Evolutionary conservation across 2,888 invertebrate genomes (phyloP), one percentile per base, ranked within the genome.

Genomic region (Pristionchus japonicus): DNA sequence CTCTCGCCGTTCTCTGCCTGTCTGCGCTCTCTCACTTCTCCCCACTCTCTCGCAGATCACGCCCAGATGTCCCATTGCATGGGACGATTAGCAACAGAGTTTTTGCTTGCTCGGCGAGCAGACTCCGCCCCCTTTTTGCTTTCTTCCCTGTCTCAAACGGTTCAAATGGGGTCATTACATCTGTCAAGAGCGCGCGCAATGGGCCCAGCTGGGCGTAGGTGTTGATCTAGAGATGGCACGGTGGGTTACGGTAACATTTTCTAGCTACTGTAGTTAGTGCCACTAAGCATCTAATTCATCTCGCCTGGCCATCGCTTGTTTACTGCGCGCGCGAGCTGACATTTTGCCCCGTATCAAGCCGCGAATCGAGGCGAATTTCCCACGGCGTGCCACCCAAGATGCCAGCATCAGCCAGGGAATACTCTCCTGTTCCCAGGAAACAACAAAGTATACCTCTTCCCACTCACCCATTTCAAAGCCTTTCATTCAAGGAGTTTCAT

Each of bases 11-110:
- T 57, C 43, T 77, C 43, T 77, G 27, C n/a, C 47, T 43, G 77
- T 77, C 43, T 77, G 77, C 77, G 40, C 77, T 23, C 77, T 77
- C 43, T 77, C 77, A 1, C 4, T 47, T 43, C 20, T 27, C n/a
- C n/a, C n/a, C 13, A n/a, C 7, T 77, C 77, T 77, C 77, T 77
- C 43, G 47, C 47, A 27, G 43, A 77, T 77, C 77, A 47, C 11
- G n/a, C 27, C n/a, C 77, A 77, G 77, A 77, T 77, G 77, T 34
- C 43, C 77, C 40, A 40, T 77, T 77, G n/a, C 20, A 40, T 47
- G 77, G n/a, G 47, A 77, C 77, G 77, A 77, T 77, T 77, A 77
- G 77, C 77, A 77, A 77, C 77, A 74, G 40, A 74, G 37, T 74
- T 37, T 74, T 74, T 74, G 40, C 43, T 11, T 27, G 43, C 6